Evolutionary conservation across 2,113 vertebrate genomes (phyloP).

Genomic region (Pituophis catenifer): DNA sequence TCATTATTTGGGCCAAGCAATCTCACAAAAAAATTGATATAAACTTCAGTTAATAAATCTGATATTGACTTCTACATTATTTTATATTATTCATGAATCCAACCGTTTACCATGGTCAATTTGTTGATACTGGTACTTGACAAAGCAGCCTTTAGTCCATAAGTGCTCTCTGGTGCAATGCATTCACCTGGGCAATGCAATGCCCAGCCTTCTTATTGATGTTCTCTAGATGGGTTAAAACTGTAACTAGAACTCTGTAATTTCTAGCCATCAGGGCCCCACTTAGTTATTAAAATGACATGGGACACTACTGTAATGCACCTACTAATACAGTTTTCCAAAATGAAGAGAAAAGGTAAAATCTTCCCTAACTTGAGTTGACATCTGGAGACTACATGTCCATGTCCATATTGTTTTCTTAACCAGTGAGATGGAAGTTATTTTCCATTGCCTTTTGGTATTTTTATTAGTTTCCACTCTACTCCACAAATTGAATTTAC

Average conservation of each 20-base stretch:
- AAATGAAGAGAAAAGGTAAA: not conserved
- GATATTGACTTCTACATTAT: not conserved
- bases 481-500: not conserved
- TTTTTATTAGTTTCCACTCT: not conserved
- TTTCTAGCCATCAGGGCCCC: not conserved
- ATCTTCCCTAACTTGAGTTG: not conserved
- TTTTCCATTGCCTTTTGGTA: not conserved
- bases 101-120: not conserved
- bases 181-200: not conserved
- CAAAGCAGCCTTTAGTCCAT: not conserved
- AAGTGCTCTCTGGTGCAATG: not conserved
- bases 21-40: not conserved
- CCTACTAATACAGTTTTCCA: not conserved
- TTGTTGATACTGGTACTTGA: not conserved
- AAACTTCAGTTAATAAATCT: not conserved
- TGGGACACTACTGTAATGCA: not conserved
- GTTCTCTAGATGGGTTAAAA: not conserved
- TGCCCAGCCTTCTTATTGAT: not conserved
- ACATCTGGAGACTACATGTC: not conserved
- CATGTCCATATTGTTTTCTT: not conserved
- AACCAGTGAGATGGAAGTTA: not conserved
- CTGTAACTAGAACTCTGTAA: not conserved
- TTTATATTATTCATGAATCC: not conserved
- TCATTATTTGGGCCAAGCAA: not conserved
- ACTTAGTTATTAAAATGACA: not conserved